Percentiles rank a stretch among this genome's conserved stretches.
phyloP scores from a whole-genome alignment of 2,888 invertebrate species.

The Parapristionchus giblindavisi region DNA sequence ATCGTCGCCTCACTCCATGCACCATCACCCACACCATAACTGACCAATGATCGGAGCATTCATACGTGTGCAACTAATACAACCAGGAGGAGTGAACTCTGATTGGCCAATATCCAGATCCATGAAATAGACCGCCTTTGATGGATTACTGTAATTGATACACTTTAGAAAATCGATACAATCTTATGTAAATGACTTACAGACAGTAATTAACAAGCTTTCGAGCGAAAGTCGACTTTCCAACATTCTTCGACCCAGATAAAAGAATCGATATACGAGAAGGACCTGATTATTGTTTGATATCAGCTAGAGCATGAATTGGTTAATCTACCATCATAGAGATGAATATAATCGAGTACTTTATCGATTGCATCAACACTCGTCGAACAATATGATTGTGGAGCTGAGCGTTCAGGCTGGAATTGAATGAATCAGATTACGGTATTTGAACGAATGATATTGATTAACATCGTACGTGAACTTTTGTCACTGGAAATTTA shows the following conservation, averaged over 20 bases:
- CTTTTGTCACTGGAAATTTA: too few species aligned
- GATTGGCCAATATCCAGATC: constrained; percentile 93
- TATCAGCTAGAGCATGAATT: too few species aligned
- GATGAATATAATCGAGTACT: background rate
- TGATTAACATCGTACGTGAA: too few species aligned
- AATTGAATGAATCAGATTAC: background rate
- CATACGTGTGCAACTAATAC: constrained; percentile 79
- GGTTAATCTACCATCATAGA: background rate
- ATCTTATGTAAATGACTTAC: too few species aligned
- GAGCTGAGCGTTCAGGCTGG: background rate
- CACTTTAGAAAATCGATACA: too few species aligned
- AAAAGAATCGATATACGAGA: constrained; percentile 44
- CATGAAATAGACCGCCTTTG: constrained; percentile 77
- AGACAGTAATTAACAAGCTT: constrained; percentile 45
- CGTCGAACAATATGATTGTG: constrained; percentile 16
- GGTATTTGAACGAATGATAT: too few species aligned
- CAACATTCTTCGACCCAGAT: constrained; percentile 52
- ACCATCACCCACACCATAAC: too few species aligned
- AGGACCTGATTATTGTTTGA: constrained; percentile 10
- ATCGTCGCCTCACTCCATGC: too few species aligned
- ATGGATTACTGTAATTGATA: too few species aligned
- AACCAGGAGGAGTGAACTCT: constrained; percentile 86
- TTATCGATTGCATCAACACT: background rate
- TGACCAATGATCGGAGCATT: constrained; percentile 79
- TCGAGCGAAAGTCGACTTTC: constrained; percentile 55